Evolutionary conservation across 2,113 vertebrate species (phyloP), one percentile per base, ranked within the genome.

Genomic region (Eclectus roratus): DNA sequence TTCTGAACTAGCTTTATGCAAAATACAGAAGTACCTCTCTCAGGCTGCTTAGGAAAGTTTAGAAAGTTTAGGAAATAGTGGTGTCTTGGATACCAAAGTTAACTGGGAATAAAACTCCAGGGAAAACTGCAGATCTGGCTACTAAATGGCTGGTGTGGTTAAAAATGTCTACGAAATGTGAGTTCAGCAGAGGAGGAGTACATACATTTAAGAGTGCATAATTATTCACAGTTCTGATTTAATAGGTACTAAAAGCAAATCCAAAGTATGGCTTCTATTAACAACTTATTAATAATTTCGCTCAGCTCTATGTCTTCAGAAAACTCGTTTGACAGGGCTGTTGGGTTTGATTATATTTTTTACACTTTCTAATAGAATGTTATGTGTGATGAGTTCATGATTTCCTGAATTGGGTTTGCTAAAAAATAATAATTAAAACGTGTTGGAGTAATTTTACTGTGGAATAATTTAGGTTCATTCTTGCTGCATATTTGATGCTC

Each of bases 201-300:
- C 50, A 21, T 63, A 46, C 43, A 17, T 63, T 77, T n/a, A 85
- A 20, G 21, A 80, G 60, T 55, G 29, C 43, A 33, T 74, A 69
- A 88, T 95, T 90, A 88, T 73, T 94, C 87, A 82, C 70, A 61
- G 58, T 58, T 93, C 88, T 95, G 89, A 91, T 92, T 93, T 93
- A 91, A 77, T 77, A 91, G 81, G 28, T 80, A 80, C 58, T 91
- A 88, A 96, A 91, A 87, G 61, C 56, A n/a, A 91, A 76, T 92
- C 52, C n/a, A 89, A 78, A 79, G 49, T 41, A 87, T 91, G 58
- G 53, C 87, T 78, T 94, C 66, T 85, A 80, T 91, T 96, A 94
- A 81, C 93, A 96, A 80, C 37, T 93, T 92, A 66, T 44, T 95
- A 95, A 77, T 91, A 87, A 89, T 94, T 92, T 94, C 52, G 81